These are phyloP conservation scores for Apis cerana DNA, from an alignment of 1,140 invertebrate genomes.

Conservation along the genomic window DNA sequence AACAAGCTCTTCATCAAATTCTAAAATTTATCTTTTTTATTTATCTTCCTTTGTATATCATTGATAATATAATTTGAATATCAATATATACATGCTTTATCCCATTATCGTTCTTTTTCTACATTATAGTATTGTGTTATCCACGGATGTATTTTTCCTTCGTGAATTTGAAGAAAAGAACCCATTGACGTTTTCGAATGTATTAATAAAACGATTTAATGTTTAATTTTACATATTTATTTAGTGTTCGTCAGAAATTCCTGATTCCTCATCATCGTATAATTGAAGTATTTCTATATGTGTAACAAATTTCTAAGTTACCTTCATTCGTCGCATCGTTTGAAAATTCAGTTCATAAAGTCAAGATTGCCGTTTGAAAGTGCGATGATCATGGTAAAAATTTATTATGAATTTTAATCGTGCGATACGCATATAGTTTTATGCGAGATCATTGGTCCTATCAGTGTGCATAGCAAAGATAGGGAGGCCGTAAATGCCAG, in stretches of 20 bases:
- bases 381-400: not conserved
- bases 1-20: too few relatives aligned
- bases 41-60: not conserved
- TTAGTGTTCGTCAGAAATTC: not conserved
- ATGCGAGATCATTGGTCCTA: not conserved
- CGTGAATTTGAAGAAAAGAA: not conserved
- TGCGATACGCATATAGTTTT: not conserved
- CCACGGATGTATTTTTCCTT: not conserved
- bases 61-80: not conserved
- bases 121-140: not conserved
- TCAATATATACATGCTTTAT: not conserved
- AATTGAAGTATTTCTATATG: not conserved
- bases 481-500: conserved; percentile 66
- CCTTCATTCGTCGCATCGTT: not conserved
- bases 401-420: not conserved
- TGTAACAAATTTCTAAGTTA: not conserved
- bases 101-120: not conserved
- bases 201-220: not conserved
- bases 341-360: not conserved
- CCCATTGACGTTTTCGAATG: not conserved
- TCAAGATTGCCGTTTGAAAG: too few relatives aligned
- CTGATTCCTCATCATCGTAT: not conserved
- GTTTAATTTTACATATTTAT: conserved; percentile 1
- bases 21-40: not conserved
- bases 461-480: not conserved